Conservation (phyloP, 1,140 invertebrate species). For the Drosophila sproati region DNA sequence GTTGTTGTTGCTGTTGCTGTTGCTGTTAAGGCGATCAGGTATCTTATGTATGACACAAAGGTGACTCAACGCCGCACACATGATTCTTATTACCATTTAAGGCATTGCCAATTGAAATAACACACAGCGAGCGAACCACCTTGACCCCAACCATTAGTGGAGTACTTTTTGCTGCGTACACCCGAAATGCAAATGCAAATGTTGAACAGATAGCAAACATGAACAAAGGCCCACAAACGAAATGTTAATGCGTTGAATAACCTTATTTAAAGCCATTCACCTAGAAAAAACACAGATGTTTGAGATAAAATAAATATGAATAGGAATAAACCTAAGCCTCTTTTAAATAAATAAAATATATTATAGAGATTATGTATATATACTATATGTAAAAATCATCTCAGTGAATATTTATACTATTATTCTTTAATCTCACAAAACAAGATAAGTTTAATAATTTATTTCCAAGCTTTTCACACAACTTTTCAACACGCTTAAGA, state of each 20-base stretch:
- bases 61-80: slow-evolving; percentile 26
- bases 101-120: slow-evolving; percentile 28
- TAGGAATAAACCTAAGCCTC: too few species aligned
- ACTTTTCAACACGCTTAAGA: neutral
- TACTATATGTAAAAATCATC: neutral
- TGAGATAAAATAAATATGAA: too few species aligned
- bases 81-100: slow-evolving; percentile 43
- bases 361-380: too few species aligned
- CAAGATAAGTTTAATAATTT: neutral
- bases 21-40: neutral
- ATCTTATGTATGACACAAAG: slow-evolving; percentile 10
- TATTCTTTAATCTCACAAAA: too few species aligned
- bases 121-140: slow-evolving; percentile 9
- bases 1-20: neutral
- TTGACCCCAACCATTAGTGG: slow-evolving; percentile 18
- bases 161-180: neutral
- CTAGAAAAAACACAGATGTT: too few species aligned
- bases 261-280: neutral
- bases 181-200: slow-evolving; percentile 21
- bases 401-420: too few species aligned
- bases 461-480: neutral
- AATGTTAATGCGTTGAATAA: neutral
- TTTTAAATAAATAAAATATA: too few species aligned
- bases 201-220: neutral
- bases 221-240: neutral